Conservation (phyloP, 1,140 invertebrate species). For the Drosophila aff. region DNA sequence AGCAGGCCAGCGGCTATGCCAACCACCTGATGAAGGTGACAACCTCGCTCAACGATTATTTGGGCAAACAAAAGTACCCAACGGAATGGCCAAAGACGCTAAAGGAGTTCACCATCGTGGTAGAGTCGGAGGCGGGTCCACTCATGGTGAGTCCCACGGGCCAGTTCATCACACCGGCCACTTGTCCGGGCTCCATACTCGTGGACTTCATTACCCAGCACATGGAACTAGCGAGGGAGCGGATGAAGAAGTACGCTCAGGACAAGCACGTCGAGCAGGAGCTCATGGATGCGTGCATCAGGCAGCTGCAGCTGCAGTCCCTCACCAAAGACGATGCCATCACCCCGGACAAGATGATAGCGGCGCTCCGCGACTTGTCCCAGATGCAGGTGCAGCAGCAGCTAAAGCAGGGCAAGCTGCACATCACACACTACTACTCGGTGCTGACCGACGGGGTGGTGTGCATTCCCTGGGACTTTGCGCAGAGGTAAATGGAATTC, state of each 20-base stretch:
- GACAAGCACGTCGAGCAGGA: slow-evolving; percentile 92
- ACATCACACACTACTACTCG: slow-evolving; percentile 96
- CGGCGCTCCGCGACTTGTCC: slow-evolving; percentile 91
- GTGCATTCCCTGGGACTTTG: slow-evolving; percentile 97
- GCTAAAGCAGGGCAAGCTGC: slow-evolving; percentile 88
- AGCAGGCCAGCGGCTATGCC: slow-evolving; percentile 93
- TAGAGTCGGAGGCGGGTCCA: slow-evolving; percentile 96
- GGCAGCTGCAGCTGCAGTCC: slow-evolving; percentile 88
- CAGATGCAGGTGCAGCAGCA: slow-evolving; percentile 84
- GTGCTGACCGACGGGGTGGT: slow-evolving; percentile 95
- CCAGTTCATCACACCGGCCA: slow-evolving; percentile 95
- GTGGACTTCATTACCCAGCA: slow-evolving; percentile 93
- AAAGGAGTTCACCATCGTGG: slow-evolving; percentile 92
- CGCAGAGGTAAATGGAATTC: slow-evolving; percentile 46
- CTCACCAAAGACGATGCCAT: slow-evolving; percentile 96
- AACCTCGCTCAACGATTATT: slow-evolving; percentile 93
- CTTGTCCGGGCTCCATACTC: slow-evolving; percentile 93
- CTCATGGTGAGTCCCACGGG: slow-evolving; percentile 97
- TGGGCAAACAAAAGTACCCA: slow-evolving; percentile 89
- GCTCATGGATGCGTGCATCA: slow-evolving; percentile 88
- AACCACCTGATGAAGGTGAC: slow-evolving; percentile 92
- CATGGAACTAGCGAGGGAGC: slow-evolving; percentile 90
- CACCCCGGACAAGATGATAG: slow-evolving; percentile 94
- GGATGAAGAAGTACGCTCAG: slow-evolving; percentile 91
- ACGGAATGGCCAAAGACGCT: slow-evolving; percentile 90